A percentile compares a stretch with the other conserved stretches of the same genome.
Conservation (phyloP, 2,797 vertebrate species). For the Centropyge bicolor region DNA sequence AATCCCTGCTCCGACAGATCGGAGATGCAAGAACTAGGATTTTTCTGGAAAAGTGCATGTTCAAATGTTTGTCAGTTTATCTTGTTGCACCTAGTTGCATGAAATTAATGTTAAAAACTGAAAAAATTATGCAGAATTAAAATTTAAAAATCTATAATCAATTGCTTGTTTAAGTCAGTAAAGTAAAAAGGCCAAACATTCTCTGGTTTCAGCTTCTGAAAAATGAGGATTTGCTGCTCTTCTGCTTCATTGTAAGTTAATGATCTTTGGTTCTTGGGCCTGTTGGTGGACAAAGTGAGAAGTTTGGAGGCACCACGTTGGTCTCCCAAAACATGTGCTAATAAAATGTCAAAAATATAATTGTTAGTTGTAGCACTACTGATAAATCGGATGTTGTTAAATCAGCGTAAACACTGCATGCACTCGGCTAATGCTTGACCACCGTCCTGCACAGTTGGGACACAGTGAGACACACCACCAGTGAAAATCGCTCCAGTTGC, state of each 20-base stretch:
- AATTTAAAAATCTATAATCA: too few species aligned
- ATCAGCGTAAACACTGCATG: conserved; percentile 16
- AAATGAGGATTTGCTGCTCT: not conserved
- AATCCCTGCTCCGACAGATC: not conserved
- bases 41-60: too few species aligned
- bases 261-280: not conserved
- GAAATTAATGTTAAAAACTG: too few species aligned
- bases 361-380: too few species aligned
- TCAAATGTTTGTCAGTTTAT: too few species aligned
- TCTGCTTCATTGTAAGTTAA: not conserved
- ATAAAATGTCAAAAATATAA: not conserved
- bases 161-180: too few species aligned
- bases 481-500: conserved; percentile 55
- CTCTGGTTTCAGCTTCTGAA: not conserved
- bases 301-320: not conserved
- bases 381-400: not conserved
- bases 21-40: not conserved
- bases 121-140: too few species aligned
- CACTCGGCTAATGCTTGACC: conserved; percentile 27
- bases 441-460: conserved; percentile 44
- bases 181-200: not conserved
- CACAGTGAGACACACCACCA: conserved; percentile 46
- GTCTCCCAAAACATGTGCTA: not conserved
- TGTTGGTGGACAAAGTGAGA: not conserved
- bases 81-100: too few species aligned